Conservation (phyloP, 1,140 invertebrate genomes). For the Triops cancriformis region DNA sequence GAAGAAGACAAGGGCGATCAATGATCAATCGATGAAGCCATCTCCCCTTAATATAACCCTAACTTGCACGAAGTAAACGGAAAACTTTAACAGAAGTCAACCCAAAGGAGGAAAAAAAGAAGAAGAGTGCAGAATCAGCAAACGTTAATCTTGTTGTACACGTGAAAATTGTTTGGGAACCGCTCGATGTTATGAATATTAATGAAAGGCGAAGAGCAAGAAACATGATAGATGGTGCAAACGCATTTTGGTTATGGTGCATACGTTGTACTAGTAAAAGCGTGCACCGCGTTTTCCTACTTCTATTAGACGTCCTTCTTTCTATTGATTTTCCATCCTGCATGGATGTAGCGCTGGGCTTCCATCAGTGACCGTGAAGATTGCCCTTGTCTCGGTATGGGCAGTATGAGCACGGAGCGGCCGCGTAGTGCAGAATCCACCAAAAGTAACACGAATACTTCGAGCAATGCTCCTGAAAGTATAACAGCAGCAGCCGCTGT, state of each 20-base stretch:
- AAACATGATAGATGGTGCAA: neutral
- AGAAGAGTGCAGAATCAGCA: neutral
- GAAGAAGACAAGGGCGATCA: conserved; percentile 11
- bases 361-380: conserved; percentile 15
- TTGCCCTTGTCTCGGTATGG: conserved; percentile 23
- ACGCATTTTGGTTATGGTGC: neutral
- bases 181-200: neutral
- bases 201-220: neutral
- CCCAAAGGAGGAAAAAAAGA: neutral
- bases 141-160: neutral
- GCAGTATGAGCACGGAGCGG: conserved; percentile 29
- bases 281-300: neutral
- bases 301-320: neutral
- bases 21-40: conserved; percentile 6
- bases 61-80: neutral
- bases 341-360: neutral
- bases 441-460: conserved; percentile 13
- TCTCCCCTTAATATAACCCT: neutral
- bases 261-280: neutral
- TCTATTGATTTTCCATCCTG: conserved; percentile 18
- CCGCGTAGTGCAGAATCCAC: conserved; percentile 18
- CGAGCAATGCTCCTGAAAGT: neutral
- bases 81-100: neutral
- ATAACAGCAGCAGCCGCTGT: conserved; percentile 19
- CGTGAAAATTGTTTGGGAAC: neutral